Percentiles rank a stretch among this genome's conserved stretches.
Evolutionary conservation across 2,113 vertebrate species (phyloP).

Genomic region (Daphoenositta chrysoptera): DNA sequence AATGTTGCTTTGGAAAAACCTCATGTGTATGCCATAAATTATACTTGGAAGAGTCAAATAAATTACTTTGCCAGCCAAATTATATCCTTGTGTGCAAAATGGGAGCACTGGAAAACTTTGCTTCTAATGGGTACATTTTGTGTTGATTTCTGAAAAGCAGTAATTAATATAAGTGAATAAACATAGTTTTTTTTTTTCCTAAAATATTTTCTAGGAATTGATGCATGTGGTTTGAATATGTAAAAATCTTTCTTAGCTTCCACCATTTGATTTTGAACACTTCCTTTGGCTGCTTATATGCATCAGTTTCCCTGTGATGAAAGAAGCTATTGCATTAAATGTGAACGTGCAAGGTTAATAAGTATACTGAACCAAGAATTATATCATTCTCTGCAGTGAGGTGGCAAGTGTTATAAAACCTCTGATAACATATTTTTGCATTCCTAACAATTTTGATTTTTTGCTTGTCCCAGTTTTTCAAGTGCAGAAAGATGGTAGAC

Average conservation of each 20-base stretch:
- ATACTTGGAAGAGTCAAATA: constrained; percentile 22
- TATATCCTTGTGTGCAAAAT: constrained; percentile 10
- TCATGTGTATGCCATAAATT: constrained; percentile 45
- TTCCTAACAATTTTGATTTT: not conserved
- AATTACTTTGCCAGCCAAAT: constrained; percentile 47
- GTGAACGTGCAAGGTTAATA: not conserved
- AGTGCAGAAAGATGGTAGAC: not conserved
- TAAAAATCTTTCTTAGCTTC: not conserved
- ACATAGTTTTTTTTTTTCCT: not conserved
- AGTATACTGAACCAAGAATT: not conserved
- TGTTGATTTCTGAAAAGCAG: not conserved
- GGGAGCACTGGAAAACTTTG: not conserved
- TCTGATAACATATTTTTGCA: not conserved
- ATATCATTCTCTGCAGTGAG: not conserved
- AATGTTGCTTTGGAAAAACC: constrained; percentile 30
- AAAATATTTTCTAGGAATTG: not conserved
- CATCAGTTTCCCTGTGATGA: not conserved
- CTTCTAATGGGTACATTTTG: not conserved
- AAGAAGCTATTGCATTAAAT: not conserved
- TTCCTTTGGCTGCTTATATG: not conserved
- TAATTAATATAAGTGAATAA: constrained; percentile 35
- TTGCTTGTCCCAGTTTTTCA: not conserved
- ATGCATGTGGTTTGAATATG: not conserved
- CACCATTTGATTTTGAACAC: not conserved
- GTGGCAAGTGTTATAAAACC: not conserved